These are phyloP conservation scores for Hydrophis major DNA, from an alignment of 2,797 vertebrate genomes.

Conservation along the genomic window DNA sequence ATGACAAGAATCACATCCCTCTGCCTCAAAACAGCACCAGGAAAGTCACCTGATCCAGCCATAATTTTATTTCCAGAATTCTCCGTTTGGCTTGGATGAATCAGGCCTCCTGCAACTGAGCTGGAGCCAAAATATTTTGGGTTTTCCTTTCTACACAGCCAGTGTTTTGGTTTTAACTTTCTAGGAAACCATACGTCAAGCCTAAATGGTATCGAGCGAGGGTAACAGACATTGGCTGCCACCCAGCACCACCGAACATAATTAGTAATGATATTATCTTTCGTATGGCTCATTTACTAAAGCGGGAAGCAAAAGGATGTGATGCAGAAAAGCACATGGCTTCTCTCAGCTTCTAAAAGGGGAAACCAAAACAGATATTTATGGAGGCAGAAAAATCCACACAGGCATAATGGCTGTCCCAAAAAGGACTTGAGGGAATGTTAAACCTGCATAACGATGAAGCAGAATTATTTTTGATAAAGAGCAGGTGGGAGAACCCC, in stretches of 20 bases:
- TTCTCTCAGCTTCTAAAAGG: slow-evolving; percentile 9
- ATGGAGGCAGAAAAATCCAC: not conserved
- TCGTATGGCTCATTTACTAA: slow-evolving; percentile 22
- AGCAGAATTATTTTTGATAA: not conserved
- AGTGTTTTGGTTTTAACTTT: not conserved
- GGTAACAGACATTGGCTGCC: slow-evolving; percentile 11
- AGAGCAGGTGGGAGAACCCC: too few relatives aligned
- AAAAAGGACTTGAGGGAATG: not conserved
- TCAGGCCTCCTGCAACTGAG: not conserved
- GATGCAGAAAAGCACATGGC: not conserved
- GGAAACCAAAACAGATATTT: not conserved
- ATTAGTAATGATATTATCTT: slow-evolving; percentile 21
- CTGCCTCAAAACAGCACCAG: not conserved
- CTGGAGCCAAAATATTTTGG: not conserved
- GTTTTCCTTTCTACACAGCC: not conserved
- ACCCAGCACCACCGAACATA: slow-evolving; percentile 2
- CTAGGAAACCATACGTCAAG: slow-evolving; percentile 27
- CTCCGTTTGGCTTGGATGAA: not conserved
- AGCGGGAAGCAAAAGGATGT: not conserved
- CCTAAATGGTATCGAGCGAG: slow-evolving; percentile 14
- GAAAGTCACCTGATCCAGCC: not conserved
- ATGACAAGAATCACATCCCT: not conserved
- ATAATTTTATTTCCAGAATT: not conserved
- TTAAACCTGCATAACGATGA: not conserved
- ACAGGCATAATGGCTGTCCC: not conserved